phyloP scores from a whole-genome alignment of 2,888 invertebrate genomes.

The Trissoscelio sp. region DNA sequence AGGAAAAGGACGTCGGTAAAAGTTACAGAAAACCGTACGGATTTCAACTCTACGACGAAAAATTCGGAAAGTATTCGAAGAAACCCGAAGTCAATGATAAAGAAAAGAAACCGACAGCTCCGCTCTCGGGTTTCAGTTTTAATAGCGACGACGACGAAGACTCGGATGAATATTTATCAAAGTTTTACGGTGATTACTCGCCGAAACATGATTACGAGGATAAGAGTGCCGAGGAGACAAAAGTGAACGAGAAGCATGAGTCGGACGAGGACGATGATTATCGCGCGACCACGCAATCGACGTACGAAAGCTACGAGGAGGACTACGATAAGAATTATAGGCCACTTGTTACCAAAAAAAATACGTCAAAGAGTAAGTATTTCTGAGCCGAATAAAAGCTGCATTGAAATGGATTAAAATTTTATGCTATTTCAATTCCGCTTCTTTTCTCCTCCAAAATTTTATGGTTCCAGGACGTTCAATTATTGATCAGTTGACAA shows the following conservation, averaged over 20 bases:
- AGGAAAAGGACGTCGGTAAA: conserved; percentile 49
- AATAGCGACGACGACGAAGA: conserved; percentile 63
- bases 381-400: neutral
- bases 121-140: conserved; percentile 32
- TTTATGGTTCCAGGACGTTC: too few relatives aligned
- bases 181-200: conserved; percentile 67
- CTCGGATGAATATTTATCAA: conserved; percentile 69
- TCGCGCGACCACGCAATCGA: conserved; percentile 35
- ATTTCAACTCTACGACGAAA: conserved; percentile 74
- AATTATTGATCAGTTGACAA: too few relatives aligned
- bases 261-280: conserved; percentile 67
- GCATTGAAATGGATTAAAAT: neutral
- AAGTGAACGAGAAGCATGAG: conserved; percentile 70
- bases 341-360: conserved; percentile 72
- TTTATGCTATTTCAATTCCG: neutral
- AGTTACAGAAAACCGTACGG: conserved; percentile 60
- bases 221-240: conserved; percentile 72
- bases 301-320: conserved; percentile 68
- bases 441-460: neutral
- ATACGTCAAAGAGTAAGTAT: conserved; percentile 71
- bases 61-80: conserved; percentile 76
- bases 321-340: conserved; percentile 76
- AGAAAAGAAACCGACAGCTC: conserved; percentile 24
- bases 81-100: conserved; percentile 52
- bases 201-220: conserved; percentile 69